Conservation (phyloP, 2,113 vertebrate species). For the Nycticebus coucang region DNA sequence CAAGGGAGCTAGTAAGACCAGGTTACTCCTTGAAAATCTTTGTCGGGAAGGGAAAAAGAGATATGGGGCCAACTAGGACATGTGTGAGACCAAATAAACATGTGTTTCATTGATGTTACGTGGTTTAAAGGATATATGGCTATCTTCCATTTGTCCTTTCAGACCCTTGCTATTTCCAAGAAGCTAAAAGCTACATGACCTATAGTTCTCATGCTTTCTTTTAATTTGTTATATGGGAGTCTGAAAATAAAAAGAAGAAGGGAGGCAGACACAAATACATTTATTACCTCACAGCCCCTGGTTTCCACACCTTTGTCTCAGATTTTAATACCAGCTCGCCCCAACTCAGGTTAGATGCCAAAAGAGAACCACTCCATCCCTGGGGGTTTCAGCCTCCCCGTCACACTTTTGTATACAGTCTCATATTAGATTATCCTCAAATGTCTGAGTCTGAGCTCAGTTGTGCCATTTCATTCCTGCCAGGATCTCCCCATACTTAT, state of each 20-base stretch:
- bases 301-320: not conserved
- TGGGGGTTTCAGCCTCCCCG: not conserved
- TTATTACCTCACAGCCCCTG: not conserved
- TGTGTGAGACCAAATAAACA: not conserved
- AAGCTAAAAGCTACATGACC: not conserved
- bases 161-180: not conserved
- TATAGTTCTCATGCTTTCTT: not conserved
- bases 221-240: not conserved
- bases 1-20: not conserved
- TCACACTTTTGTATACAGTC: not conserved
- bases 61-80: not conserved
- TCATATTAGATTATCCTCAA: not conserved
- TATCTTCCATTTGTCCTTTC: not conserved
- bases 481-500: not conserved
- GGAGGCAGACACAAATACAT: accelerated
- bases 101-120: not conserved
- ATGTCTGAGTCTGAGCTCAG: not conserved
- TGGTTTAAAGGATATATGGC: not conserved
- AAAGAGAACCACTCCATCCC: not conserved
- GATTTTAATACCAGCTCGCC: not conserved
- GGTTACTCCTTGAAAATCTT: not conserved
- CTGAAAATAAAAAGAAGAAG: not conserved
- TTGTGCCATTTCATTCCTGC: not conserved
- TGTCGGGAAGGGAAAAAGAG: not conserved
- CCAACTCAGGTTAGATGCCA: not conserved